Conservation (phyloP, 2,113 vertebrate genomes). For the Cheilinus undulatus region DNA sequence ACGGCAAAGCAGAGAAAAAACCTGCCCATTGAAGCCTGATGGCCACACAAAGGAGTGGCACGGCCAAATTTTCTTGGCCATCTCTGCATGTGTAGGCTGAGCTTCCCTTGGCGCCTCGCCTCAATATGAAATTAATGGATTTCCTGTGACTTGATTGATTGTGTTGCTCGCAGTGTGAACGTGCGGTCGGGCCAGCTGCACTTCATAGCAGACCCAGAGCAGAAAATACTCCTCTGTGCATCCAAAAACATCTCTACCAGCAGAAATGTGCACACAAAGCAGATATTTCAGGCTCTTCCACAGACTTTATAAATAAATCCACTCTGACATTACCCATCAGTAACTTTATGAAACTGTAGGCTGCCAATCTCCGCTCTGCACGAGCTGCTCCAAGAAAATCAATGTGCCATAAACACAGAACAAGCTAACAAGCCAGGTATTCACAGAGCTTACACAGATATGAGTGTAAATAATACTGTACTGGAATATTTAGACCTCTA, state of each 20-base stretch:
- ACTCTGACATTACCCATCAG: no score
- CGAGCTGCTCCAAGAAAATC: no score
- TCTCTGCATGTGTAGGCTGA: slow-evolving; percentile 8
- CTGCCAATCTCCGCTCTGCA: no score
- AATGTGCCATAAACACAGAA: no score
- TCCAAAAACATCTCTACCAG: slow-evolving; percentile 1
- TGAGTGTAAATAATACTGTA: no score
- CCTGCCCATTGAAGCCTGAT: slow-evolving; percentile 37
- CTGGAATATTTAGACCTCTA: no score
- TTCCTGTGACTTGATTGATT: slow-evolving; percentile 53
- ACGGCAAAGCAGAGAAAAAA: slow-evolving; percentile 40
- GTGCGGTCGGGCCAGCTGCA: slow-evolving; percentile 40
- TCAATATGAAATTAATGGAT: slow-evolving; percentile 51
- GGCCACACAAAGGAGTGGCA: slow-evolving; percentile 31
- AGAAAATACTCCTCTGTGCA: slow-evolving; percentile 14
- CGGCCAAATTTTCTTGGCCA: slow-evolving; percentile 55
- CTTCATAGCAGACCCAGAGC: slow-evolving; percentile 31
- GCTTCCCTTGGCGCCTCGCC: slow-evolving; percentile 42
- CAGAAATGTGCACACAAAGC: slow-evolving; percentile 25
- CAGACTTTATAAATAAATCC: no score
- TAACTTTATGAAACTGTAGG: no score
- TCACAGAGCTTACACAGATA: no score
- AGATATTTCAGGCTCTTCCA: no score
- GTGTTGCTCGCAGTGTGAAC: slow-evolving; percentile 41
- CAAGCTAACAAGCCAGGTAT: no score